These are phyloP conservation scores for Steinernema feltiae DNA, from an alignment of 1,140 invertebrate species.

Conservation along the genomic window DNA sequence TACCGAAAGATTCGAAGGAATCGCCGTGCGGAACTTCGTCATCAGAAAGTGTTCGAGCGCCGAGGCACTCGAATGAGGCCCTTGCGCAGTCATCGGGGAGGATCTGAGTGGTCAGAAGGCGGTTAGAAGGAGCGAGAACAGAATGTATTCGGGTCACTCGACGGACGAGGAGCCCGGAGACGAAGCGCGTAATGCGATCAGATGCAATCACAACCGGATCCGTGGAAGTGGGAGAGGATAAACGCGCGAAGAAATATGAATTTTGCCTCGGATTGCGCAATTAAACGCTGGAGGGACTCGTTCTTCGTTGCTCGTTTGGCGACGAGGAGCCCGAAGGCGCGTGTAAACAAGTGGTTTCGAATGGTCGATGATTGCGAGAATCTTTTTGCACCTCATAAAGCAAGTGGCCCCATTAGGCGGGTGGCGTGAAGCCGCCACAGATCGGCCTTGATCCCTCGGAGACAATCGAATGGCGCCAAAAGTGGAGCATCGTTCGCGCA, in stretches of 20 bases:
- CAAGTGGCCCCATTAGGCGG: conserved; percentile 7
- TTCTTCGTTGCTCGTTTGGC: not conserved
- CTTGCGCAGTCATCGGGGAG: not conserved
- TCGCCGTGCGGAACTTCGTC: conserved; percentile 1
- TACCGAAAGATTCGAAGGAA: not conserved
- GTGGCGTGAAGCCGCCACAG: not conserved
- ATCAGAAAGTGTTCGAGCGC: not conserved
- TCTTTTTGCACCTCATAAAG: conserved; percentile 5
- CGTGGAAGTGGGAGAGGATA: not conserved
- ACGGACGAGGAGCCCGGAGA: not conserved
- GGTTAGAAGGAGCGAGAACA: not conserved
- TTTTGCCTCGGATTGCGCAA: not conserved
- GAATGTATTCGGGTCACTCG: no score
- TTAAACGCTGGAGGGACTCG: not conserved
- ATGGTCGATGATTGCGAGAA: no score
- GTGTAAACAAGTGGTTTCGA: not conserved
- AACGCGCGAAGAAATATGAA: not conserved
- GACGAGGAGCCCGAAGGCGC: not conserved
- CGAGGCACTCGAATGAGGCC: not conserved
- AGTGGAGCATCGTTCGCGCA: not conserved
- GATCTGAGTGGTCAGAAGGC: not conserved
- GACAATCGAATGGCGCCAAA: conserved; percentile 8
- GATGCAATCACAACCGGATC: not conserved
- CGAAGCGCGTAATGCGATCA: not conserved
- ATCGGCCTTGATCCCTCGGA: not conserved